Conservation (phyloP, 64 coral and sea anemone species). For the Anthopleura sola region DNA sequence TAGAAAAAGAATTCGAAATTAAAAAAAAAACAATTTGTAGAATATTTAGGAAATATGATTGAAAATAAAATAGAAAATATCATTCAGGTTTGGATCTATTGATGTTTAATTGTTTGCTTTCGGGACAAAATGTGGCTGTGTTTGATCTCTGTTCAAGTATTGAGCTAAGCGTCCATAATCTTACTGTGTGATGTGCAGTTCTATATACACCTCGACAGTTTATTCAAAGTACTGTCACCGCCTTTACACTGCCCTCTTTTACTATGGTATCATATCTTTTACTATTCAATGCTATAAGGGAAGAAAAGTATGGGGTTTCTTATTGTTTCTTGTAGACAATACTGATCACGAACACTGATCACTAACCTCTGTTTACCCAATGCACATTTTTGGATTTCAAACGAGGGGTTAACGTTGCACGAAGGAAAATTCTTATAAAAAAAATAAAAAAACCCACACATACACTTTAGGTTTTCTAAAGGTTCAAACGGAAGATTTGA, state of each 20-base stretch:
- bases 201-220: neutral
- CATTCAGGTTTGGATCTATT: neutral
- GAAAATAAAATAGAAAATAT: neutral
- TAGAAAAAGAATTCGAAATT: neutral
- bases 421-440: neutral
- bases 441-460: neutral
- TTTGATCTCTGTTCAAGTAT: neutral
- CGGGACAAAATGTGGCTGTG: neutral
- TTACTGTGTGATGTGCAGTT: neutral
- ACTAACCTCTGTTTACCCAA: neutral
- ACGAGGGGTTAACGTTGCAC: neutral
- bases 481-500: too few relatives aligned
- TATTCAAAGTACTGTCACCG: neutral
- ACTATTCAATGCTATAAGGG: neutral
- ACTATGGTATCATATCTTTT: neutral
- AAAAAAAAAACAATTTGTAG: neutral
- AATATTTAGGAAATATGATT: neutral
- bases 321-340: neutral
- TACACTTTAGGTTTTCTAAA: too few relatives aligned
- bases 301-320: neutral
- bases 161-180: neutral
- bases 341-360: neutral
- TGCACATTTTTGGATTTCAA: neutral
- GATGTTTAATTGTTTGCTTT: conserved; percentile 2
- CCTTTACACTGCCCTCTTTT: neutral